Evolutionary conservation across 2,113 vertebrate genomes (phyloP).

Genomic region (Parus major): DNA sequence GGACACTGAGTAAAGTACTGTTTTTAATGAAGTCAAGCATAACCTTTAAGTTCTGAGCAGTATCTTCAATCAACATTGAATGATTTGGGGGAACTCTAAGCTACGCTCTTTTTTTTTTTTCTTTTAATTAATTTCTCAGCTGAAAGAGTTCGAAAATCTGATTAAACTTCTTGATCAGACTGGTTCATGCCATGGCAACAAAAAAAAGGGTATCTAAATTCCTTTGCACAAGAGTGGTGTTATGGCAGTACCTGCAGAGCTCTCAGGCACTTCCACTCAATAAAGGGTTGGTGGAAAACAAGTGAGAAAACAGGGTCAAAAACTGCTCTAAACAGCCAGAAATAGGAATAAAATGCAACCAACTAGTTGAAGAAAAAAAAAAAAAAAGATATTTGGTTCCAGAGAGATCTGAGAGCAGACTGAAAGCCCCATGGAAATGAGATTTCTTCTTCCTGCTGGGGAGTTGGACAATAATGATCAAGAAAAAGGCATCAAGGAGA

Average conservation of each 20-base stretch:
- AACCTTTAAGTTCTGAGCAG: background rate
- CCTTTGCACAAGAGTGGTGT: background rate
- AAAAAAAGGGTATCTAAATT: background rate
- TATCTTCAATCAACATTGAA: background rate
- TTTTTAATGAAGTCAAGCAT: background rate
- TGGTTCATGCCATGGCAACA: background rate
- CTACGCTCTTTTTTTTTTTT: background rate
- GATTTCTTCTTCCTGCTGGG: background rate
- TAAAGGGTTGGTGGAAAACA: background rate
- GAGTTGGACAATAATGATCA: background rate
- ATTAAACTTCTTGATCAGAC: background rate
- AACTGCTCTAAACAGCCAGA: background rate
- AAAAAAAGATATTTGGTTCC: background rate
- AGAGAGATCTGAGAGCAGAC: background rate
- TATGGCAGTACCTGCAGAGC: background rate
- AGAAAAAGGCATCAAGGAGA: background rate
- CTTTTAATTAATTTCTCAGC: conserved; percentile 1
- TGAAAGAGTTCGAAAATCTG: background rate
- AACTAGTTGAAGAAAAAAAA: accelerated
- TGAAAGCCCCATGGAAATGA: accelerated
- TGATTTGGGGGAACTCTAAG: background rate
- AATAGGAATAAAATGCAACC: background rate
- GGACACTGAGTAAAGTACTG: background rate
- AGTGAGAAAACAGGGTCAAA: background rate
- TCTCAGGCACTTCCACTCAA: accelerated